These are phyloP conservation scores for Antedon mediterranea DNA, from an alignment of 53 echinoderm and acorn worm genomes.

Conservation along the genomic window DNA sequence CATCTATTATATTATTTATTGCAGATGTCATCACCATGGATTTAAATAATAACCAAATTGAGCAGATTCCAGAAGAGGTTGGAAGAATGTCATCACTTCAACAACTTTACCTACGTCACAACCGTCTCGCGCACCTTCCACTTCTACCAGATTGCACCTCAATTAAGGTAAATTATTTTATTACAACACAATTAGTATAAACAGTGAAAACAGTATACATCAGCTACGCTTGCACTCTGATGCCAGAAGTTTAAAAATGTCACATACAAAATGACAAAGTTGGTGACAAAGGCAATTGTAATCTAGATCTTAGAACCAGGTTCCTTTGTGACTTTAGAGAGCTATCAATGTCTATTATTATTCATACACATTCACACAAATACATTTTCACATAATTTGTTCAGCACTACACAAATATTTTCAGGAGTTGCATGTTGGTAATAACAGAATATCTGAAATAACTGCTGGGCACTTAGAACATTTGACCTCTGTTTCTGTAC, in stretches of 20 bases:
- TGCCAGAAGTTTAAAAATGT: too few relatives aligned
- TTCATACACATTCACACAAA: too few relatives aligned
- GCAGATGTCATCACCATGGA: slow-evolving; percentile 60
- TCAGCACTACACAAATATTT: too few relatives aligned
- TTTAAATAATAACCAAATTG: slow-evolving; percentile 53
- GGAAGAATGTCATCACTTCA: slow-evolving; percentile 75
- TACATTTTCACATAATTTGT: too few relatives aligned
- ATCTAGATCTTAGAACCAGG: too few relatives aligned
- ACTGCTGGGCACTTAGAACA: slow-evolving; percentile 45
- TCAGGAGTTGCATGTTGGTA: slow-evolving; percentile 87
- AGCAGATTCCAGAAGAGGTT: slow-evolving; percentile 49
- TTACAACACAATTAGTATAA: too few relatives aligned
- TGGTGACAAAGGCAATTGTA: too few relatives aligned
- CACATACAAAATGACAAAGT: too few relatives aligned
- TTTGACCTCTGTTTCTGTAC: slow-evolving; percentile 42
- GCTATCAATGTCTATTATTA: too few relatives aligned
- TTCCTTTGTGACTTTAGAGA: too few relatives aligned
- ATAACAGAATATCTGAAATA: slow-evolving; percentile 54
- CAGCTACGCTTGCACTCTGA: too few relatives aligned
- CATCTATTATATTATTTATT: neutral
- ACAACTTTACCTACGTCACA: slow-evolving; percentile 67
- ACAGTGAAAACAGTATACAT: too few relatives aligned
- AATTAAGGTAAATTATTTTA: slow-evolving; percentile 47
- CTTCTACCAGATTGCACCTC: slow-evolving; percentile 36
- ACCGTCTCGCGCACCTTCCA: slow-evolving; percentile 59